Conservation (phyloP, 2,888 invertebrate genomes). For the Branchipolynoe longqiensis region DNA sequence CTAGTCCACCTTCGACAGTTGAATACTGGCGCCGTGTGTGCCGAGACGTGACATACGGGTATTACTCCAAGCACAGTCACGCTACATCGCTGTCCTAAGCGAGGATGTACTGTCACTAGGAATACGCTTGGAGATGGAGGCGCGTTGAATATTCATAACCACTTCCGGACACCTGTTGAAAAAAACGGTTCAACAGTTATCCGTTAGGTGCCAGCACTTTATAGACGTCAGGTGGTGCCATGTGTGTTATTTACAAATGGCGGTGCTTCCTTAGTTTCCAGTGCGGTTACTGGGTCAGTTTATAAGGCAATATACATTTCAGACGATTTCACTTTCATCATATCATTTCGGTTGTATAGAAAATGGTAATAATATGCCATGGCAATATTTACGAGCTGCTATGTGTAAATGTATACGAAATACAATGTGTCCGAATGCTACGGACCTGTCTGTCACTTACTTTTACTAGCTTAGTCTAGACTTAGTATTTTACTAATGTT, state of each 20-base stretch:
- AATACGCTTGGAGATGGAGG: not conserved
- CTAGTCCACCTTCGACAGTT: conserved; percentile 17
- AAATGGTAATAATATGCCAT: no score
- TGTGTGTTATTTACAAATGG: conserved; percentile 56
- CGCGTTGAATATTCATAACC: not conserved
- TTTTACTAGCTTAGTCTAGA: no score
- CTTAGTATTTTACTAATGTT: no score
- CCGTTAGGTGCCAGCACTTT: conserved; percentile 22
- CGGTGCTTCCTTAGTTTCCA: conserved; percentile 58
- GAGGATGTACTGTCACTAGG: not conserved
- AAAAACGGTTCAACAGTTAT: not conserved
- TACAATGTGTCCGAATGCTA: no score
- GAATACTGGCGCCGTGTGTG: conserved; percentile 54
- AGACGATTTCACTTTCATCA: not conserved
- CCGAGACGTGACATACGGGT: conserved; percentile 8
- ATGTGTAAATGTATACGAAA: no score
- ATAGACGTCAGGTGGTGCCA: conserved; percentile 11
- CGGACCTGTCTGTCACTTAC: no score
- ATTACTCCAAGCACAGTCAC: not conserved
- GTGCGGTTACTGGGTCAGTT: no score
- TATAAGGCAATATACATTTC: not conserved
- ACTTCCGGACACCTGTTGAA: conserved; percentile 45
- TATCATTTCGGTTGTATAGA: no score
- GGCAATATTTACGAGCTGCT: no score
- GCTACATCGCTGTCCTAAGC: not conserved